Conservation (phyloP, 1,140 invertebrate species). For the Trichogramma pretiosum region DNA sequence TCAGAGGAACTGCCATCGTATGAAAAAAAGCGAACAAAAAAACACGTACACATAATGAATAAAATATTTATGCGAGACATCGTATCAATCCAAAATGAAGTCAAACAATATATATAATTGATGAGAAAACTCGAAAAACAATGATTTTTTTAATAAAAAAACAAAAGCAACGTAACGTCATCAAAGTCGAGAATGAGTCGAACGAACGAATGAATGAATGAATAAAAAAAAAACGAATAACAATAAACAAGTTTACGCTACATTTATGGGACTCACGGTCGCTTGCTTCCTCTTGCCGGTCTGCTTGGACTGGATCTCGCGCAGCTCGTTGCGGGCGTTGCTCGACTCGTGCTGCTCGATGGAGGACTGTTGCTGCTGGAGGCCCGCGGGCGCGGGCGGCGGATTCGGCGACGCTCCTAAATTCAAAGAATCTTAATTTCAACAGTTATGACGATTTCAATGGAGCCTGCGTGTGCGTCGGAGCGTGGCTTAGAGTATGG, state of each 20-base stretch:
- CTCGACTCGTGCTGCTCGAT: conserved; percentile 56
- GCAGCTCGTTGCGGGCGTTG: conserved; percentile 63
- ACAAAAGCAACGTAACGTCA: not conserved
- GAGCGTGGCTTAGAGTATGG: no score
- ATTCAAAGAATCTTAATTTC: conserved; percentile 5
- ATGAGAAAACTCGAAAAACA: conserved; percentile 15
- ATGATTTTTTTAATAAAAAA: conserved; percentile 21
- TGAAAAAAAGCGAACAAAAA: conserved; percentile 2
- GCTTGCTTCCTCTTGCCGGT: conserved; percentile 65
- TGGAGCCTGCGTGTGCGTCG: no score
- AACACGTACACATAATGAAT: conserved; percentile 10
- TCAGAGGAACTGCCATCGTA: not conserved
- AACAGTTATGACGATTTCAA: not conserved
- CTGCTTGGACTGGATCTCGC: conserved; percentile 57
- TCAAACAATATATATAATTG: conserved; percentile 6
- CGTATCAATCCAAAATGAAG: conserved; percentile 1
- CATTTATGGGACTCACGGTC: conserved; percentile 52
- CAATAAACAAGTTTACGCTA: conserved; percentile 35
- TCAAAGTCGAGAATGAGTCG: conserved; percentile 7
- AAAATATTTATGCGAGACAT: conserved; percentile 13
- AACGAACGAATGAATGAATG: conserved; percentile 21
- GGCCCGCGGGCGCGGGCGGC: conserved; percentile 33
- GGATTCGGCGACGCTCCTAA: conserved; percentile 38
- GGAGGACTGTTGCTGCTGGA: conserved; percentile 37
- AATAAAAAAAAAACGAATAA: conserved; percentile 11